Percentiles rank a stretch among this genome's conserved stretches.
phyloP scores from a whole-genome alignment of 1,140 invertebrate genomes.

The Bombus ignitus region DNA sequence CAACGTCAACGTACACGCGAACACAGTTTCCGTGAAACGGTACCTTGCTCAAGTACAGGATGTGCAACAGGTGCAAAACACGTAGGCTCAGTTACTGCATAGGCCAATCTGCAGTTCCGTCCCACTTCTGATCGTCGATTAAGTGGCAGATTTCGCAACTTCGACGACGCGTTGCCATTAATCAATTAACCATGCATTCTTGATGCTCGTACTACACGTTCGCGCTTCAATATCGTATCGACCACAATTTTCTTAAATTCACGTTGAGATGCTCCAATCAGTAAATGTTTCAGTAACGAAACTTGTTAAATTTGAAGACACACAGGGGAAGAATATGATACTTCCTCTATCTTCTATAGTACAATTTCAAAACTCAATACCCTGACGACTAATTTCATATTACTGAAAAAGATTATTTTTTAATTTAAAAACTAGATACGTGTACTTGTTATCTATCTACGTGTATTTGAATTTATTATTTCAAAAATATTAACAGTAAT shows the following conservation, averaged over 20 bases:
- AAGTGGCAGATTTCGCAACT: constrained; percentile 51
- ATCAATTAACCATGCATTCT: neutral
- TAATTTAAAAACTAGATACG: too few species aligned
- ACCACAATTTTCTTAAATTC: neutral
- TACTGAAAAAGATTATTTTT: too few species aligned
- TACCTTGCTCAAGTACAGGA: constrained; percentile 25
- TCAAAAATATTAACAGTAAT: too few species aligned
- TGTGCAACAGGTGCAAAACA: constrained; percentile 60
- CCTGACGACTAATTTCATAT: too few species aligned
- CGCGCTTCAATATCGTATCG: neutral
- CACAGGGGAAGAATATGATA: too few species aligned
- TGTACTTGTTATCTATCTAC: too few species aligned
- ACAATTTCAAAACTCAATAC: too few species aligned
- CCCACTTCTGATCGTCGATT: constrained; percentile 52
- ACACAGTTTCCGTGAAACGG: constrained; percentile 24
- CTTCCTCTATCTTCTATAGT: too few species aligned
- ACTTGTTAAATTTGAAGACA: neutral
- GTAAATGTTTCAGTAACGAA: neutral
- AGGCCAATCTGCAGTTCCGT: constrained; percentile 47
- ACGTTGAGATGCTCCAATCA: neutral
- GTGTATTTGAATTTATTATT: too few species aligned
- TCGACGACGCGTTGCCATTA: constrained; percentile 31
- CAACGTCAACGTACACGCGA: neutral
- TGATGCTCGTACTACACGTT: neutral
- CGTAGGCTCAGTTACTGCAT: constrained; percentile 36